phyloP scores from a whole-genome alignment of 1,140 invertebrate species.

The Venustaconcha ellipsiformis region DNA sequence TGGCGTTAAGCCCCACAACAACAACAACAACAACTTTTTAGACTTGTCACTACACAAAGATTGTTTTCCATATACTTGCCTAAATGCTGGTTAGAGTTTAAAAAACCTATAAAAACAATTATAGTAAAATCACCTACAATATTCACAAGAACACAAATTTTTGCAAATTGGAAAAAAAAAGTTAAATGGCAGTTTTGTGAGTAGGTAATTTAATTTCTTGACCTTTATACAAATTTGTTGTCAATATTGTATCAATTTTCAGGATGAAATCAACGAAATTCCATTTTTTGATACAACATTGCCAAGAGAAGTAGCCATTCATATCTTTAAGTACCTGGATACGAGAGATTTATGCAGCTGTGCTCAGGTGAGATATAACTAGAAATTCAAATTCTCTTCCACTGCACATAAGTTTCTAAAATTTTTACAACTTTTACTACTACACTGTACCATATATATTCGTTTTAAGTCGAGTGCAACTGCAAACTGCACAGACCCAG shows the following conservation, averaged over 20 bases:
- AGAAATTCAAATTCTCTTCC: background rate
- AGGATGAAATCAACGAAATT: conserved; percentile 68
- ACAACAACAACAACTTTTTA: no score
- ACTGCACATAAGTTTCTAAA: no score
- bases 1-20: no score
- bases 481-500: no score
- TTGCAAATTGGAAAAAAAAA: no score
- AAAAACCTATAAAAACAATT: background rate
- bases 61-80: background rate
- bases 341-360: conserved; percentile 58
- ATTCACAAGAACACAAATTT: no score
- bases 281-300: conserved; percentile 65
- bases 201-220: no score
- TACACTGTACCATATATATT: no score
- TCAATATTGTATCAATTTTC: conserved; percentile 34
- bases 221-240: background rate
- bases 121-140: background rate
- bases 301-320: conserved; percentile 62
- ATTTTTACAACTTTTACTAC: no score
- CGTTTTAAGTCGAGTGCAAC: no score
- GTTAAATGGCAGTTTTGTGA: no score
- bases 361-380: conserved; percentile 54
- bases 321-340: conserved; percentile 62
- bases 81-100: background rate
- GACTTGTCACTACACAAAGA: background rate